Conservation (phyloP, 2,797 vertebrate species). For the Notamacropus eugenii region DNA sequence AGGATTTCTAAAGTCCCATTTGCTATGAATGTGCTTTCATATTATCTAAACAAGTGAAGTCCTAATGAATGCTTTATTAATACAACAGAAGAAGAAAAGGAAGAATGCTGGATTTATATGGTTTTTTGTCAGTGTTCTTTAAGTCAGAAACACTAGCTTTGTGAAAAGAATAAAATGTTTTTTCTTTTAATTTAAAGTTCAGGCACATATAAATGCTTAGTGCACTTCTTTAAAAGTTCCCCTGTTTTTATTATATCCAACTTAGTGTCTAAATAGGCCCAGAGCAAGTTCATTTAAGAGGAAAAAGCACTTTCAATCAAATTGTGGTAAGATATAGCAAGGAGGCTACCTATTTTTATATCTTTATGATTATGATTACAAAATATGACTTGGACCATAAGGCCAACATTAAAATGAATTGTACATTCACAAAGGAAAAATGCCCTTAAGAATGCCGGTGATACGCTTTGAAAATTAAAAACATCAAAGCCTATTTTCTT, state of each 20-base stretch:
- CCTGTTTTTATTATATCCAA: conserved; percentile 48
- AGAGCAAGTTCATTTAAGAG: conserved; percentile 25
- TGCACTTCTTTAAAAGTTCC: conserved; percentile 32
- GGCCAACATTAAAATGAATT: conserved; percentile 45
- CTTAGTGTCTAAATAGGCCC: conserved; percentile 33
- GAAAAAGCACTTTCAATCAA: conserved; percentile 43
- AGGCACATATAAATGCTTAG: conserved; percentile 5
- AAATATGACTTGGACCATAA: conserved; percentile 26
- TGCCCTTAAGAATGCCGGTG: conserved; percentile 34
- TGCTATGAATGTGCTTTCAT: neutral
- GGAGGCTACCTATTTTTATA: conserved; percentile 28
- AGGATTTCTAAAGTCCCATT: neutral
- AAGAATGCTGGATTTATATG: conserved; percentile 4
- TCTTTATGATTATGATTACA: conserved; percentile 33
- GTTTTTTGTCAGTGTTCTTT: conserved; percentile 43
- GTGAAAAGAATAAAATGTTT: conserved; percentile 5
- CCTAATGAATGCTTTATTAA: neutral
- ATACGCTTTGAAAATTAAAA: conserved; percentile 46
- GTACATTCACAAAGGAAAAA: conserved; percentile 16
- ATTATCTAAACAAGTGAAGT: neutral
- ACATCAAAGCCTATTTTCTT: conserved; percentile 20
- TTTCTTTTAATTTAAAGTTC: conserved; percentile 44
- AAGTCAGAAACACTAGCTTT: conserved; percentile 33
- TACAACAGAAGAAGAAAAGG: neutral
- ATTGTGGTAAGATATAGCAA: conserved; percentile 16